Base-by-base conservation (phyloP, 30 jellyfish, hydroid and myxozoan genomes). In the Haliclystus octoradiatus region DNA sequence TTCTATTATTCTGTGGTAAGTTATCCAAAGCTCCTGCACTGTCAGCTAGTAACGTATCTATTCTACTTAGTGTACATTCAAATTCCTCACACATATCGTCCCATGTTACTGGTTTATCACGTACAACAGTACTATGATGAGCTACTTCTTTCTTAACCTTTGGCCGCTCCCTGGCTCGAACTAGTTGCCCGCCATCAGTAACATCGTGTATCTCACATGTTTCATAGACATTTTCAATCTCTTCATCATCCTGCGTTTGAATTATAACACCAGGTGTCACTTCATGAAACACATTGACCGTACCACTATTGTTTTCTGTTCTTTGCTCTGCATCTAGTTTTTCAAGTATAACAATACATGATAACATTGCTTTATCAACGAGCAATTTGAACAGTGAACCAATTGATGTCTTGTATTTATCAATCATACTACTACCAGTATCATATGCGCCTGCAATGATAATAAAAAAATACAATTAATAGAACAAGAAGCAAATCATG, bases 11-110 rank as follows among this genome's bases (percentile, higher is more conserved):
- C 19, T 40, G 57, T 19, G 57, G 57, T 5, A 40, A 19, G 19
- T 19, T 40, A 19, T 40, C 57, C 57, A 40, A 19, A 26, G 26
- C 69, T 5, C 31, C 69, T 3, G 73, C 24, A 64, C 73, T 29
- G 9, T 64, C 73, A 29, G 13, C 12, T n/a, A 81, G 83, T 31
- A 81, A 67, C 1, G 57, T 52, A 28, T 81, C 94, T n/a, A 81
- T 81, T 50, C 78, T 72, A 52, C 82, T 81, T 82, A 81, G 62
- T 24, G 94, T 60, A 46, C 62, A 63, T 31, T 81, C 94, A 73
- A 81, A 81, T 13, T 75, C 94, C 3, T 79, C 69, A 49, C 77
- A 78, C 26, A 29, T 61, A 7, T 78, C 78, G 30, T 78, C 92
- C n/a, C 61, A 79, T 62, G 69, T 80, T 12, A 69, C 52, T 32